These are phyloP conservation scores for Vanessa tameamea DNA, from an alignment of 1,140 invertebrate species.

Conservation along the genomic window DNA sequence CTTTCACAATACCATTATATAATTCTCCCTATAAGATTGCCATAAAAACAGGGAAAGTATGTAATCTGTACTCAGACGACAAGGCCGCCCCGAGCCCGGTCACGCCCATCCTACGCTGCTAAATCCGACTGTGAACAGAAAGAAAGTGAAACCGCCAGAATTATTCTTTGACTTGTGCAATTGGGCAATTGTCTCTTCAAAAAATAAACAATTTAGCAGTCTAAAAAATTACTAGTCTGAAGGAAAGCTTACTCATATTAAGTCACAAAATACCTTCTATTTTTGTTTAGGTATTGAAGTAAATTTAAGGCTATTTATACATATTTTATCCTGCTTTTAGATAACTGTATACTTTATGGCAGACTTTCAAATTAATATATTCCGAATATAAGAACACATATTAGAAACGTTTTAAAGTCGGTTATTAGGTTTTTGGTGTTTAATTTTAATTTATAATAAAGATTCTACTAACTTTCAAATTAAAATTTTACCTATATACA, in stretches of 20 bases:
- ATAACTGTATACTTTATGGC: too few relatives aligned
- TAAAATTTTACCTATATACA: too few relatives aligned
- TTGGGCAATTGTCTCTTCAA: slow-evolving; percentile 16
- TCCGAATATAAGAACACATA: too few relatives aligned
- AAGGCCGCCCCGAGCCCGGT: slow-evolving; percentile 56
- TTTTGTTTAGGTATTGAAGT: too few relatives aligned
- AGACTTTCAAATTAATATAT: too few relatives aligned
- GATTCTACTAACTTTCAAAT: too few relatives aligned
- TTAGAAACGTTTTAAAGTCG: too few relatives aligned
- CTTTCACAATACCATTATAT: slow-evolving; percentile 65
- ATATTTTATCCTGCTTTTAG: too few relatives aligned
- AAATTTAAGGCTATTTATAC: too few relatives aligned
- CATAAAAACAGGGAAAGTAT: slow-evolving; percentile 78
- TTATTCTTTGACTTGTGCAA: slow-evolving; percentile 24
- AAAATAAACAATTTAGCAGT: background rate
- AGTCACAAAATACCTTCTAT: too few relatives aligned
- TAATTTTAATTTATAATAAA: too few relatives aligned
- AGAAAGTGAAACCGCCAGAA: slow-evolving; percentile 65
- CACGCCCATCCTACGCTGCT: slow-evolving; percentile 65
- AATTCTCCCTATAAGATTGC: slow-evolving; percentile 59
- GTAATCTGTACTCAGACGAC: slow-evolving; percentile 53
- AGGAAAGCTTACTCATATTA: background rate
- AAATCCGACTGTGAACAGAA: slow-evolving; percentile 39
- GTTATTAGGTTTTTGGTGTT: too few relatives aligned
- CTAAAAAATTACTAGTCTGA: background rate